Percentiles rank a stretch among this genome's conserved stretches.
Conservation (phyloP, 2,113 vertebrate genomes). For the Burhinus bistriatus region DNA sequence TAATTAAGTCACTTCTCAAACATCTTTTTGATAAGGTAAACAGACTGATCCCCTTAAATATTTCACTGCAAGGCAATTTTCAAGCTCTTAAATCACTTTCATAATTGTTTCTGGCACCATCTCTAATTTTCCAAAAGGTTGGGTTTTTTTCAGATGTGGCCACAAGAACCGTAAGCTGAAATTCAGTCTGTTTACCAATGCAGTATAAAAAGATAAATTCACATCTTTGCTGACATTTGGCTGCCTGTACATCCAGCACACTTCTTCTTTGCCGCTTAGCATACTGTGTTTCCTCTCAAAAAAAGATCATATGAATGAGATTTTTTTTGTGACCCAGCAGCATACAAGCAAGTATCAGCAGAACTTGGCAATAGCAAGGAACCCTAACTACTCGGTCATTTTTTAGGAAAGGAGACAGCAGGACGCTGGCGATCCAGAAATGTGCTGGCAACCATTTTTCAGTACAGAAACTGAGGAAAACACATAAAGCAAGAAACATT, state of each 20-base stretch:
- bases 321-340: background rate
- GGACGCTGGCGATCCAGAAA: background rate
- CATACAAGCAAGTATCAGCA: background rate
- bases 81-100: conserved; percentile 35
- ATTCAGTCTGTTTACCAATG: conserved; percentile 23
- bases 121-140: background rate
- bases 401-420: background rate
- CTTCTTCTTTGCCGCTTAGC: background rate
- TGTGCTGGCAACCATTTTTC: background rate
- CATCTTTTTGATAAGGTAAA: conserved; percentile 48
- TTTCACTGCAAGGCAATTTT: conserved; percentile 54
- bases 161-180: conserved; percentile 24
- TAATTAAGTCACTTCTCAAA: conserved; percentile 56
- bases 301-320: background rate
- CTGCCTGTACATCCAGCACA: background rate
- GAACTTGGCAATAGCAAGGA: background rate
- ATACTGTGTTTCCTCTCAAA: background rate
- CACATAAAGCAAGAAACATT: background rate
- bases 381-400: background rate
- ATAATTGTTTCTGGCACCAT: conserved; percentile 53
- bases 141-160: background rate
- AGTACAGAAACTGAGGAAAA: background rate
- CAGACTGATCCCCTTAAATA: conserved; percentile 51
- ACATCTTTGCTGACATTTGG: background rate
- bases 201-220: background rate